A percentile compares a stretch with the other conserved stretches of the same genome.
phyloP scores from a whole-genome alignment of 2,797 vertebrate genomes.

The Meda fulgida region DNA sequence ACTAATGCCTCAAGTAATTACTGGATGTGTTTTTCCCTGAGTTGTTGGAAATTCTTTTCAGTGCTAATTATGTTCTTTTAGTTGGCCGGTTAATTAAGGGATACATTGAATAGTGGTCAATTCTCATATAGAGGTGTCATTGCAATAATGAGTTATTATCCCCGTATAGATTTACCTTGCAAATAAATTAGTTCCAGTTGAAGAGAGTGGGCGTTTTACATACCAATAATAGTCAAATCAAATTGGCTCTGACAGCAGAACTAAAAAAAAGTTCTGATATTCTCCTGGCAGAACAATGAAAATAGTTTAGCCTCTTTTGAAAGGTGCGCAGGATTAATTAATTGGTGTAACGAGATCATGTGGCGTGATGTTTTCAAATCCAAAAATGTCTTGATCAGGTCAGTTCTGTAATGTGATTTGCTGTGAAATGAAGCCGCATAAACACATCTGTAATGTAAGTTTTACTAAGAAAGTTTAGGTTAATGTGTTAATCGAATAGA shows the following conservation, averaged over 20 bases:
- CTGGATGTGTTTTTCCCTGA: constrained; percentile 17
- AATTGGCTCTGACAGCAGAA: constrained; percentile 51
- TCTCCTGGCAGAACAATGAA: constrained; percentile 26
- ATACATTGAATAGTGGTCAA: constrained; percentile 24
- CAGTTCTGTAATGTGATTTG: neutral
- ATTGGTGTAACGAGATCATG: neutral
- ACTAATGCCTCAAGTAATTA: constrained; percentile 43
- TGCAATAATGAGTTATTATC: constrained; percentile 43
- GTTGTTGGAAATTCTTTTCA: constrained; percentile 22
- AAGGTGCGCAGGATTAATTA: constrained; percentile 6
- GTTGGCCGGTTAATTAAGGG: constrained; percentile 26
- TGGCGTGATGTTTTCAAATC: constrained; percentile 28
- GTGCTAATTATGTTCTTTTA: constrained; percentile 34
- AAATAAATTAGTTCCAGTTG: constrained; percentile 44
- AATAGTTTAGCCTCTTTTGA: constrained; percentile 14
- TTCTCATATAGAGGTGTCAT: constrained; percentile 41
- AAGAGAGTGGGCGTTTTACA: constrained; percentile 46
- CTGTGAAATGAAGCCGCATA: neutral
- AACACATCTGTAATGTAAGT: neutral
- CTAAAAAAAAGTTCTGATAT: constrained; percentile 23
- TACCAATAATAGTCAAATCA: constrained; percentile 46
- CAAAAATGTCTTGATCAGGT: constrained; percentile 6
- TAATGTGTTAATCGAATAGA: constrained; percentile 20
- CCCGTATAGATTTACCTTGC: constrained; percentile 30
- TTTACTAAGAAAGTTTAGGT: constrained; percentile 9